A percentile compares a stretch with the other conserved stretches of the same genome.
These are phyloP conservation scores for Dermatemys mawii DNA, from an alignment of 2,113 vertebrate genomes.

Conservation along the genomic window DNA sequence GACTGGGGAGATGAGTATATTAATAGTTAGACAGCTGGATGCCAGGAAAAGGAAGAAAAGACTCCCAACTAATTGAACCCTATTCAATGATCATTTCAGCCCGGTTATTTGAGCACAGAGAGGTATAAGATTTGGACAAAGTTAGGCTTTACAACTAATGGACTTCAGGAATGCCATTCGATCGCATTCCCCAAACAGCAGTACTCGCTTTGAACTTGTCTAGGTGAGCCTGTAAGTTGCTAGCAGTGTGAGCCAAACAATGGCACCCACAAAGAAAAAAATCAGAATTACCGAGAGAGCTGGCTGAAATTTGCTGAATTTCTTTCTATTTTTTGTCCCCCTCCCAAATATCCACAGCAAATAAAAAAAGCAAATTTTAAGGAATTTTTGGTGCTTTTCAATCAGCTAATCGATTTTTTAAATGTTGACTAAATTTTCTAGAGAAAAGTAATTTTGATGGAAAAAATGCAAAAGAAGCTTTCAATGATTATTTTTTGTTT, in stretches of 20 bases:
- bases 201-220: neutral
- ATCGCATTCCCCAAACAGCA: neutral
- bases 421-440: neutral
- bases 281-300: fast-evolving
- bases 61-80: neutral
- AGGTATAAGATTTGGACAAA: neutral
- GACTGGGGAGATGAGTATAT: neutral
- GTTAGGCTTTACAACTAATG: neutral
- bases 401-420: slow-evolving; percentile 9
- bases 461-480: neutral
- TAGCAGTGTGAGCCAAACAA: neutral
- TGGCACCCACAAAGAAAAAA: neutral
- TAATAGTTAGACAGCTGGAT: slow-evolving; percentile 7
- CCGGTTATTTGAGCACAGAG: neutral
- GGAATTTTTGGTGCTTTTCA: neutral
- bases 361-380: neutral
- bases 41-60: slow-evolving; percentile 13
- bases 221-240: neutral
- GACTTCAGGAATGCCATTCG: slow-evolving; percentile 47
- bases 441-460: neutral
- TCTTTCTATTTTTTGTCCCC: neutral
- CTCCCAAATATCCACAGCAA: neutral
- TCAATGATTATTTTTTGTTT: neutral
- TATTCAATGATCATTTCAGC: neutral
- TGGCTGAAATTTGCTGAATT: neutral